Base-by-base conservation (phyloP, 2,113 vertebrate genomes). In the Semnornis frantzii region DNA sequence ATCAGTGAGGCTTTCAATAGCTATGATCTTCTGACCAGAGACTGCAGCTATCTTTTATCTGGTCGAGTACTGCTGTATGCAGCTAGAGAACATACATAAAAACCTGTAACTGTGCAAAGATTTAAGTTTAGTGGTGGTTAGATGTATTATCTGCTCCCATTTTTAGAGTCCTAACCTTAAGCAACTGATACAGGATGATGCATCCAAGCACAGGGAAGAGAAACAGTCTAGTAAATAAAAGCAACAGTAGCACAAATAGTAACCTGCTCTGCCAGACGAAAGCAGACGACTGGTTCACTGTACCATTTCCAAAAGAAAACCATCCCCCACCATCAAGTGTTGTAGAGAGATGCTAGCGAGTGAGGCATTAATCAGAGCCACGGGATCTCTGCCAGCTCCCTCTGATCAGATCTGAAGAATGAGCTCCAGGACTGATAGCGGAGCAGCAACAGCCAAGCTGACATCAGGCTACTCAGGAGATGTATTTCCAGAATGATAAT, bases 401-500 rank as follows among this genome's bases (percentile, higher is more conserved):
- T 88, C 83, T 76, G 90, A 94, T 86, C 92, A 70, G 81, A 80
- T 69, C 73, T 81, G 77, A 93, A 72, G 71, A 78, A 84, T 15
- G 55, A 69, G 89, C 83, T 87, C 60, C 76, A 63, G 70, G 44
- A 82, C 91, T 70, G 83, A 33, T 82, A 92, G 89, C 39, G 42
- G 77, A 93, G 92, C 92, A 94, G 88, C 58, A 52, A 72, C 78
- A 79, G 94, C 89, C 81, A 75, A 94, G 91, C 10, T 5, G 14
- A 72, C 81, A 81, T 79, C 87, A 74, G 83, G 23, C 80, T 79
- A 60, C 54, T 37, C 58, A 69, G 57, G 78, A 71, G 81, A 85
- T 25, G 27, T 60, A 82, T 70, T 92, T 92, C 82, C 90, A 85
- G 92, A 94, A 93, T 89, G 55, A 87, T 70, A 95, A 97, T 96